phyloP scores from a whole-genome alignment of 1,140 invertebrate genomes.

The Orchesella cincta region DNA sequence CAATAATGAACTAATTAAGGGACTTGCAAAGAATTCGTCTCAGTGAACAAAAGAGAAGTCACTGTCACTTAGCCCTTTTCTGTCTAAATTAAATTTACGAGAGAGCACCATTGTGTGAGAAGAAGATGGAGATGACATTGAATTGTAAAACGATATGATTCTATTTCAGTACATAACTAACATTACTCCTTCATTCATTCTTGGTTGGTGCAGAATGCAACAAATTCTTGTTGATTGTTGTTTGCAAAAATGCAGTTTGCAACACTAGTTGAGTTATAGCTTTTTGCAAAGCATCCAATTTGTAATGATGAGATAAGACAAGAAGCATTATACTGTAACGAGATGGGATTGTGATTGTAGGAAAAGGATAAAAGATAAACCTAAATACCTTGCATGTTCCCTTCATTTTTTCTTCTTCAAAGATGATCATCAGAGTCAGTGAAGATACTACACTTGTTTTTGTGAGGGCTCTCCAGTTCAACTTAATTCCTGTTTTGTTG shows the following conservation, averaged over 20 bases:
- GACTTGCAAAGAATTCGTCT: background rate
- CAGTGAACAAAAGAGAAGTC: background rate
- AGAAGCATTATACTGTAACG: background rate
- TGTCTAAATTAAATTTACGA: background rate
- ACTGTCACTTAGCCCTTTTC: background rate
- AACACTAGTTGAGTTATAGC: background rate
- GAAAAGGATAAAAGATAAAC: conserved; percentile 22
- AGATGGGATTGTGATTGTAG: too few species aligned
- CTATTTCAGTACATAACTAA: too few species aligned
- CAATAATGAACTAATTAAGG: conserved; percentile 28
- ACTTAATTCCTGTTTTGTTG: background rate
- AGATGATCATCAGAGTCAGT: background rate
- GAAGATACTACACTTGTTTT: background rate
- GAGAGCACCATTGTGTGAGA: background rate
- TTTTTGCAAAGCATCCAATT: background rate
- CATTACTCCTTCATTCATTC: too few species aligned
- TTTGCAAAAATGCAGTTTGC: background rate
- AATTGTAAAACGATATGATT: too few species aligned
- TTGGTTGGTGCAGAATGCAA: background rate
- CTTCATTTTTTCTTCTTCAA: background rate
- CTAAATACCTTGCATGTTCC: conserved; percentile 15
- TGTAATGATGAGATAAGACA: background rate
- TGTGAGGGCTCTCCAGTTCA: conserved; percentile 20
- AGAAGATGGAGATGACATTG: background rate
- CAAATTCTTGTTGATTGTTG: background rate